phyloP scores from a whole-genome alignment of 2,888 invertebrate species.

The Drosophila neonasuta region DNA sequence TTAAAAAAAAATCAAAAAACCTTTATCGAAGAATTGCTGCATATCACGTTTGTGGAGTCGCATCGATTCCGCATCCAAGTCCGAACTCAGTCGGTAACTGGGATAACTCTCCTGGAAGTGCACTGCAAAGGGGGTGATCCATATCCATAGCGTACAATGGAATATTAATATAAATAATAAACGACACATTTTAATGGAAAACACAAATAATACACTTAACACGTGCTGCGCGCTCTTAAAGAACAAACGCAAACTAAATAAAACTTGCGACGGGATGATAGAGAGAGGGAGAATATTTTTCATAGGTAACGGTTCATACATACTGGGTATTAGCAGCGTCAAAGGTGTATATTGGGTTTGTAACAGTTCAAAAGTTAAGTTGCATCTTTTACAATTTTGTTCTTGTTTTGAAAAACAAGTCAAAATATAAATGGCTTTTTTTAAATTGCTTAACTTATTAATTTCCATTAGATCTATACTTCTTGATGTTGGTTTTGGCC shows the following conservation, averaged over 20 bases:
- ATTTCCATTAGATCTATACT: no score
- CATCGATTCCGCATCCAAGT: constrained; percentile 50
- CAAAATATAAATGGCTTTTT: no score
- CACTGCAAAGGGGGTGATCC: constrained; percentile 59
- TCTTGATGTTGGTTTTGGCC: no score
- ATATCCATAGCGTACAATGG: constrained; percentile 15
- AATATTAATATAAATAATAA: constrained; percentile 56
- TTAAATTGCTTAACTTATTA: no score
- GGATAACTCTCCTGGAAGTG: constrained; percentile 65
- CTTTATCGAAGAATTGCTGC: constrained; percentile 78
- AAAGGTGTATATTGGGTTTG: background rate
- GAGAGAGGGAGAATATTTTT: background rate
- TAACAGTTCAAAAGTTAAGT: background rate
- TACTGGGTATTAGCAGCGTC: background rate
- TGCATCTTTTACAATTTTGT: no score
- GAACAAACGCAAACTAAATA: constrained; percentile 6
- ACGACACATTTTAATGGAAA: constrained; percentile 49
- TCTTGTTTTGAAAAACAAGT: no score
- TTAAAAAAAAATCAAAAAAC: constrained; percentile 36
- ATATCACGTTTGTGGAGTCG: constrained; percentile 73
- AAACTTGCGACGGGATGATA: constrained; percentile 43
- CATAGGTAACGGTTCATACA: background rate
- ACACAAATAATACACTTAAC: constrained; percentile 33
- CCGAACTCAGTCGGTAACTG: constrained; percentile 40
- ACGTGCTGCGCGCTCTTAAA: constrained; percentile 43